Base-by-base conservation (phyloP, 2,797 vertebrate genomes). In the Kryptopterus vitreolus region DNA sequence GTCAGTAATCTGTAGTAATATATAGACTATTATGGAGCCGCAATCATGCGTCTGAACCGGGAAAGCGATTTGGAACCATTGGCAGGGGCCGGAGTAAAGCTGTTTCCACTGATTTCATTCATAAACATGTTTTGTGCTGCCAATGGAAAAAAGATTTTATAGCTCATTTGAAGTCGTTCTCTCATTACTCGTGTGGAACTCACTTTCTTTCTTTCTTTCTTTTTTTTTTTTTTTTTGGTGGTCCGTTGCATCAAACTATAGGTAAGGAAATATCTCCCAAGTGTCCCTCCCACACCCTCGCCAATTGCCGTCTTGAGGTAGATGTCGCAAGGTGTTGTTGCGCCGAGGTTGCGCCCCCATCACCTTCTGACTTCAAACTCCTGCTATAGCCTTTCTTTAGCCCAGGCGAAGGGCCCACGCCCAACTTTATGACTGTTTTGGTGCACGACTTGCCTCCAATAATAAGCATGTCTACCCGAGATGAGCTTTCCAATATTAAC, bases 401-500 rank as follows among this genome's bases (percentile, higher is more conserved):
- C 61, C 61, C 52, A 74, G 75, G 52, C 43, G 79, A 20, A n/a
- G 85, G 88, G 84, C 87, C 87, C 87, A 88, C 89, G 82, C 90
- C 87, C 85, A 66, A 66, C 74, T 80, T 76, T 84, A 91, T 93
- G 93, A 91, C 86, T 92, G 91, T 93, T 94, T 94, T 91, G 77
- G 85, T 59, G 20, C 70, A 88, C 85, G 86, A 86, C 87, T 87
- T 81, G 85, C 87, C 86, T 85, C 85, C 85, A 77, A 87, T 91
- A 91, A 93, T 94, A 87, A 91, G 89, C 84, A 86, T 90, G 89
- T 87, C 91, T 92, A 83, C 89, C 71, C 53, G 57, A 85, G 92
- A 93, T 89, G 90, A 90, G 89, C 89, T 88, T 90, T 92, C 91
- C 91, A 85, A 90, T 91, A 89, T 88, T 85, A 74, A 66, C 83